A percentile compares a stretch with the other conserved stretches of the same genome.
Evolutionary conservation across 2,797 vertebrate species (phyloP).

Genomic region (Micromesistius poutassou): DNA sequence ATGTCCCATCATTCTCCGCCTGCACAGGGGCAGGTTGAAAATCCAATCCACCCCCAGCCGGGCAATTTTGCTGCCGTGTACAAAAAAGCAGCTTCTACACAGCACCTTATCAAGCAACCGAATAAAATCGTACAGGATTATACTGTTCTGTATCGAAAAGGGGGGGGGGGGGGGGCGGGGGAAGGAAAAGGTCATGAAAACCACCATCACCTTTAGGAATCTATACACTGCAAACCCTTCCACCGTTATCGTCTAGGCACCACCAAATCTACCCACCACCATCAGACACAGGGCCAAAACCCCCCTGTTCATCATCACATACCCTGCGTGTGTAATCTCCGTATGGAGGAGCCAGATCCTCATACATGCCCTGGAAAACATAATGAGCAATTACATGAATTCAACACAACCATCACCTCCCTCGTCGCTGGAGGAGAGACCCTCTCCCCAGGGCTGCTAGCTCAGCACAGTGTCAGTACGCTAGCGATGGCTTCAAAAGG

Average conservation of each 20-base stretch:
- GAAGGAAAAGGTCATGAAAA: background rate
- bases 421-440: constrained; percentile 19
- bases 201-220: background rate
- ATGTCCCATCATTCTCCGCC: background rate
- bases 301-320: constrained; percentile 41
- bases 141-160: background rate
- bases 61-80: background rate
- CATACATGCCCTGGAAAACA: constrained; percentile 60
- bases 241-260: constrained; percentile 32
- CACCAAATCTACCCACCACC: constrained; percentile 27
- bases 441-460: constrained; percentile 43
- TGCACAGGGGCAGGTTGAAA: background rate
- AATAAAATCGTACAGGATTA: background rate
- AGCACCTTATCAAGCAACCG: background rate
- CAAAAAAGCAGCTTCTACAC: background rate
- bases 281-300: constrained; percentile 8
- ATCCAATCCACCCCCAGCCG: background rate
- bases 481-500: constrained; percentile 30
- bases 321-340: constrained; percentile 64
- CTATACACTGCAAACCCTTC: constrained; percentile 13
- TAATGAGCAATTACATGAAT: constrained; percentile 42
- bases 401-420: constrained; percentile 26
- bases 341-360: constrained; percentile 55
- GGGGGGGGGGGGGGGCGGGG: background rate
- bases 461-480: constrained; percentile 42